A percentile compares a stretch with the other conserved stretches of the same genome.
Evolutionary conservation across 2,113 vertebrate genomes (phyloP).

Genomic region (Emydocephalus ijimae): DNA sequence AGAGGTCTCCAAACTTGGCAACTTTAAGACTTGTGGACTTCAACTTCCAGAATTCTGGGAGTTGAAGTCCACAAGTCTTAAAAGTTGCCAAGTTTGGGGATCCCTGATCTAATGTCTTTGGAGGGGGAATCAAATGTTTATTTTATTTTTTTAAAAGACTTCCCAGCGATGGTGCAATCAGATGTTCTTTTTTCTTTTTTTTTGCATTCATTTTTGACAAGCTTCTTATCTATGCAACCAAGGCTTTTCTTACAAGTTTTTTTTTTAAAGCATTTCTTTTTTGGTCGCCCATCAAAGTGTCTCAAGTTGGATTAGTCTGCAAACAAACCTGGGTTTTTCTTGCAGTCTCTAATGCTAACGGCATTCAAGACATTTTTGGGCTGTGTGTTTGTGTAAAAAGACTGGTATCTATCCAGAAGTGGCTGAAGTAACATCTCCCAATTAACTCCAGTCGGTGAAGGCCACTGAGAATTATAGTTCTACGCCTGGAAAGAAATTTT

Average conservation of each 20-base stretch:
- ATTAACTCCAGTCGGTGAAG: neutral
- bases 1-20: no score
- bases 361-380: neutral
- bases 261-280: neutral
- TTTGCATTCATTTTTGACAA: neutral
- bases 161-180: neutral
- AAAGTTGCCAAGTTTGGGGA: no score
- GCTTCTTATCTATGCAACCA: neutral
- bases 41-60: no score
- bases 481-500: neutral
- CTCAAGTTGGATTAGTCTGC: neutral
- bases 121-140: conserved; percentile 29
- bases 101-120: conserved; percentile 18
- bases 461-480: neutral
- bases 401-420: neutral
- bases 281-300: neutral
- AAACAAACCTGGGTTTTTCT: neutral
- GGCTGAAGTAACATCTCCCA: neutral
- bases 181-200: neutral
- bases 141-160: neutral
- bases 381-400: neutral
- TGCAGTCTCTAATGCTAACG: neutral
- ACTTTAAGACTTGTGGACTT: no score
- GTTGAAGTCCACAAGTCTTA: no score
- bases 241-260: neutral